A percentile compares a stretch with the other conserved stretches of the same genome.
Conservation (phyloP, 2,797 vertebrate genomes). For the Prunella strophiata region DNA sequence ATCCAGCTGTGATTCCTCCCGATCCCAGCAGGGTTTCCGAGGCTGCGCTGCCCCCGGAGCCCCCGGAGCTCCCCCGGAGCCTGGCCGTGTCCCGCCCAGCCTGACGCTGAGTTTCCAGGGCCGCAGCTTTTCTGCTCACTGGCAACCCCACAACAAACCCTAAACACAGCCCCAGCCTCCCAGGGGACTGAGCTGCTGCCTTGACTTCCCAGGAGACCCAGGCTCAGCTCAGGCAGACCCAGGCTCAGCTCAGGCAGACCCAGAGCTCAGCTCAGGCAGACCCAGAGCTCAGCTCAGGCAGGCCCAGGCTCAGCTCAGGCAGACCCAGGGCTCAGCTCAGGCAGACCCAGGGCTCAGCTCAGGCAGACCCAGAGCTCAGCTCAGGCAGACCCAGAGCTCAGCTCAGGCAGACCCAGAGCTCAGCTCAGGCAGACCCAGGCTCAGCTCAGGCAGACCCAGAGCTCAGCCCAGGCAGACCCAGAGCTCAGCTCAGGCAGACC, state of each 20-base stretch:
- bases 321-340: no score
- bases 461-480: no score
- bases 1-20: neutral
- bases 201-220: accelerated
- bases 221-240: no score
- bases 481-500: no score
- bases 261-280: accelerated
- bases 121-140: accelerated
- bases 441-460: no score
- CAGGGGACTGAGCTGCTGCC: neutral
- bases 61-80: accelerated
- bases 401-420: no score
- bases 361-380: neutral
- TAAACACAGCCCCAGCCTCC: neutral
- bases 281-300: neutral
- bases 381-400: no score
- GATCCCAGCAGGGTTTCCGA: accelerated
- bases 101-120: neutral
- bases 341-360: no score
- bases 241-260: no score
- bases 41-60: neutral
- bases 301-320: no score
- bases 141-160: neutral
- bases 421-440: no score
- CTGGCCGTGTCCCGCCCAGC: accelerated